These are phyloP conservation scores for Graptemys geographica DNA, from an alignment of 2,797 vertebrate species.

Conservation along the genomic window DNA sequence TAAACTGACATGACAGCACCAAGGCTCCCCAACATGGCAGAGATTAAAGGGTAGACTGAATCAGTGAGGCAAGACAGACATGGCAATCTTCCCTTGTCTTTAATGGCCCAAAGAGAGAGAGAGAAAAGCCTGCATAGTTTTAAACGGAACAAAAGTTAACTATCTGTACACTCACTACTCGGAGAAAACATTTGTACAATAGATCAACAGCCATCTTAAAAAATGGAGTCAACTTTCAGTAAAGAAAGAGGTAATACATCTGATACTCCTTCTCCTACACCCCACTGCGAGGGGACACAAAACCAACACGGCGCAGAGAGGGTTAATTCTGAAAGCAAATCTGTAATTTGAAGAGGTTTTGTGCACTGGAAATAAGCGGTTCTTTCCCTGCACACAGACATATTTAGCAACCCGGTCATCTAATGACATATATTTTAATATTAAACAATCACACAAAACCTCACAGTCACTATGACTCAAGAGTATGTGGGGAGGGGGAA, in stretches of 20 bases:
- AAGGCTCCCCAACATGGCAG: background rate
- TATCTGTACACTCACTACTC: background rate
- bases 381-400: constrained; percentile 22
- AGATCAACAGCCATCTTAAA: background rate
- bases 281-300: background rate
- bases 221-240: background rate
- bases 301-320: background rate
- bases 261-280: background rate
- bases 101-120: background rate
- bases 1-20: background rate
- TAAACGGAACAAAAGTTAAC: background rate
- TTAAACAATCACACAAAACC: constrained; percentile 25
- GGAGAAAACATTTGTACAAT: background rate
- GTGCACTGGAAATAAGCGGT: constrained; percentile 33
- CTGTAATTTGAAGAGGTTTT: constrained; percentile 34
- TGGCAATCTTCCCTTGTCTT: no score
- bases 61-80: background rate
- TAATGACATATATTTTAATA: constrained; percentile 41
- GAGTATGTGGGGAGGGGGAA: background rate
- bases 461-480: background rate
- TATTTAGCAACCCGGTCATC: constrained; percentile 57
- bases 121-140: background rate
- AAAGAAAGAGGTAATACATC: background rate
- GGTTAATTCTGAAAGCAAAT: constrained; percentile 36
- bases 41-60: background rate